Conservation (phyloP, 2,797 vertebrate genomes). For the Tolypeutes matacus region DNA sequence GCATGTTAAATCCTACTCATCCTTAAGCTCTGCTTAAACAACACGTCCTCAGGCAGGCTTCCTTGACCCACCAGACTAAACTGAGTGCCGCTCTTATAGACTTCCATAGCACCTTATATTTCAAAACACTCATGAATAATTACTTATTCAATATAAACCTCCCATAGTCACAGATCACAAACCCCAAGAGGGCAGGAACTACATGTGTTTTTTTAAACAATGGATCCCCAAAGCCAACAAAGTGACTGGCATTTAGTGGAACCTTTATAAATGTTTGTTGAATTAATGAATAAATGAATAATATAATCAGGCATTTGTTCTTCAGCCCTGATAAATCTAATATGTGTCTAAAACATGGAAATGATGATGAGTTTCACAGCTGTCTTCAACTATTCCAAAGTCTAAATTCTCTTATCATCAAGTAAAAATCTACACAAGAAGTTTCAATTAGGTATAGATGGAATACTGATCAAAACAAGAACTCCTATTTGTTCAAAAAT, state of each 20-base stretch:
- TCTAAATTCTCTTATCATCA: constrained; percentile 25
- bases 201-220: constrained; percentile 48
- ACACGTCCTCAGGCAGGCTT: constrained; percentile 2
- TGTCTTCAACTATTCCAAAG: constrained; percentile 58
- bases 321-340: constrained; percentile 32
- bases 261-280: constrained; percentile 20
- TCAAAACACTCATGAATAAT: constrained; percentile 69
- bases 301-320: constrained; percentile 47
- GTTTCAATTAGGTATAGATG: constrained; percentile 40
- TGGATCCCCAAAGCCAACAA: constrained; percentile 32
- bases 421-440: constrained; percentile 37
- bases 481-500: constrained; percentile 16
- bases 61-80: constrained; percentile 40
- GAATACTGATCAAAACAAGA: constrained; percentile 53
- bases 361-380: constrained; percentile 1
- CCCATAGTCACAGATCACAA: constrained; percentile 18
- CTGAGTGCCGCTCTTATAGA: neutral
- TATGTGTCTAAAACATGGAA: constrained; percentile 43
- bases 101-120: constrained; percentile 31
- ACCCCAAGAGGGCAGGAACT: neutral
- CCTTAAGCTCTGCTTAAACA: constrained; percentile 52
- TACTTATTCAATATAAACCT: constrained; percentile 65
- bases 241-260: neutral
- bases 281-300: constrained; percentile 49
- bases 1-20: constrained; percentile 16